Evolutionary conservation across 2,113 vertebrate genomes (phyloP).

Genomic region (Bostrychus sinensis): DNA sequence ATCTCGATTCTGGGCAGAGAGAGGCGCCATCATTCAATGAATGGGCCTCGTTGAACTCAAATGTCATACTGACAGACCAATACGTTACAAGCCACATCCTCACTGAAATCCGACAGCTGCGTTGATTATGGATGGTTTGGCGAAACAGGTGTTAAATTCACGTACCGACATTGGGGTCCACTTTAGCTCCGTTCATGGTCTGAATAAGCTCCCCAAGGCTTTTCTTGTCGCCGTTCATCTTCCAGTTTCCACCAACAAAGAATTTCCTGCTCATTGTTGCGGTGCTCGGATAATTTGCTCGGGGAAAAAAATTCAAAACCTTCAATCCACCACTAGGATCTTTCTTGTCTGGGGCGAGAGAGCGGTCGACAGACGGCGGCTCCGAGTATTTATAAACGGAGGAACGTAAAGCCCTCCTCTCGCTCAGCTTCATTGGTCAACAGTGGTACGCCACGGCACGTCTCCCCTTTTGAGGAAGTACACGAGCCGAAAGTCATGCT

Average conservation of each 20-base stretch:
- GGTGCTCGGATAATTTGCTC: background rate
- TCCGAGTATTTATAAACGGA: slow-evolving; percentile 59
- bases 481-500: slow-evolving; percentile 57
- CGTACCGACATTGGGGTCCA: slow-evolving; percentile 89
- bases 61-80: background rate
- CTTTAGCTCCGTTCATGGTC: slow-evolving; percentile 85
- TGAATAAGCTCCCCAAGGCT: slow-evolving; percentile 89
- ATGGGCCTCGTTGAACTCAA: slow-evolving; percentile 9
- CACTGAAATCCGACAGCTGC: too few relatives aligned
- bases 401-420: slow-evolving; percentile 62
- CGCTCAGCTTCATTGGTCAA: slow-evolving; percentile 53
- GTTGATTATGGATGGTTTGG: too few relatives aligned
- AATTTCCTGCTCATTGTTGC: slow-evolving; percentile 91
- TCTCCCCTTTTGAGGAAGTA: slow-evolving; percentile 42
- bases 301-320: background rate
- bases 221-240: slow-evolving; percentile 97
- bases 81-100: too few relatives aligned
- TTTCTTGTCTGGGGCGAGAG: slow-evolving; percentile 23
- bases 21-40: slow-evolving; percentile 25
- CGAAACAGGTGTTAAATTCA: background rate
- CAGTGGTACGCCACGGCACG: slow-evolving; percentile 52
- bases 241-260: slow-evolving; percentile 98
- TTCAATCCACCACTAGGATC: background rate
- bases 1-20: background rate
- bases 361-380: slow-evolving; percentile 16